Percentiles rank a stretch among this genome's conserved stretches.
Evolutionary conservation across 1,140 invertebrate genomes (phyloP).

Genomic region (Dinothrombium tinctorium): DNA sequence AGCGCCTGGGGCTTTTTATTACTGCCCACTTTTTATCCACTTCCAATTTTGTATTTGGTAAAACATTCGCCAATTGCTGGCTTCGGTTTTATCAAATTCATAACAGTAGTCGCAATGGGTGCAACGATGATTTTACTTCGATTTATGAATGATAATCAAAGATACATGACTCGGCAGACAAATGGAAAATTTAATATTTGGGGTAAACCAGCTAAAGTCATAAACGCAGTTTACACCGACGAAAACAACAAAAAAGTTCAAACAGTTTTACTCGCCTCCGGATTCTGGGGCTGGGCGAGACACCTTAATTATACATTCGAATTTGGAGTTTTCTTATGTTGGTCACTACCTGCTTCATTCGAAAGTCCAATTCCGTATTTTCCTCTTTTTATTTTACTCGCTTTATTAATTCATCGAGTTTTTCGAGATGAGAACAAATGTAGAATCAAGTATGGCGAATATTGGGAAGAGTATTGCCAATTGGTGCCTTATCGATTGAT

Average conservation of each 20-base stretch:
- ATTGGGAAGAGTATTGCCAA: conserved; percentile 30
- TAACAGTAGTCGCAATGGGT: conserved; percentile 26
- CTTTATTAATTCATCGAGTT: conserved; percentile 29
- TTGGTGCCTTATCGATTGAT: conserved; percentile 30
- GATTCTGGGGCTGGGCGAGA: conserved; percentile 34
- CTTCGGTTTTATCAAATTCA: conserved; percentile 23
- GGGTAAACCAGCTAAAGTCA: conserved; percentile 21
- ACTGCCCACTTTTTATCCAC: too few relatives aligned
- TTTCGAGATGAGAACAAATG: conserved; percentile 34
- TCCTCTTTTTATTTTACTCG: conserved; percentile 27
- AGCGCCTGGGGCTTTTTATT: too few relatives aligned
- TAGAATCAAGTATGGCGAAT: conserved; percentile 29
- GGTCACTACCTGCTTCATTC: conserved; percentile 25
- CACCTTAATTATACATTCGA: conserved; percentile 37
- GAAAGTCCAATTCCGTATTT: conserved; percentile 26
- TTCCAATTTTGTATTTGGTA: too few relatives aligned
- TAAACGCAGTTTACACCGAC: conserved; percentile 15
- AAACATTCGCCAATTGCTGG: too few relatives aligned
- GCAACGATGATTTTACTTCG: conserved; percentile 23
- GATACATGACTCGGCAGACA: conserved; percentile 19
- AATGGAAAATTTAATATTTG: conserved; percentile 22
- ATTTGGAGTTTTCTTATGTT: conserved; percentile 26
- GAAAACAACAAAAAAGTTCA: conserved; percentile 18
- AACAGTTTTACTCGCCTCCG: conserved; percentile 27
- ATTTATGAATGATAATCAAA: conserved; percentile 26